These are phyloP conservation scores for Cololabis saira DNA, from an alignment of 2,113 vertebrate species.

Conservation along the genomic window DNA sequence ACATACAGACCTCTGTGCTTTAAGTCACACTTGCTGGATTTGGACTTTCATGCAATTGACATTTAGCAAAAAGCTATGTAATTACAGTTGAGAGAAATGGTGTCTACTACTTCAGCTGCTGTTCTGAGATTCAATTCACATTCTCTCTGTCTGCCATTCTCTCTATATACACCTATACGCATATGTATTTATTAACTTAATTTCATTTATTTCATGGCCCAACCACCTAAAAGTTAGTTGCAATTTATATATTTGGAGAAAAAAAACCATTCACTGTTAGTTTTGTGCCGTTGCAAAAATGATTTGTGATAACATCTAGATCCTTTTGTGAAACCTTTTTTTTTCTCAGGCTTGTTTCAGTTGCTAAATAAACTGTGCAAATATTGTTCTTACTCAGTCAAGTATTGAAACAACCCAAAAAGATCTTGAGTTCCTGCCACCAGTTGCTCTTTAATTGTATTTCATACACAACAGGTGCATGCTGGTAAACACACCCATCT, in stretches of 20 bases:
- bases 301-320: not conserved
- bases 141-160: no score
- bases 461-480: constrained; percentile 48
- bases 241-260: no score
- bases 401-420: constrained; percentile 48
- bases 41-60: not conserved
- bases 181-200: not conserved
- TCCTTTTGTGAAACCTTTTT: constrained; percentile 13
- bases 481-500: constrained; percentile 4
- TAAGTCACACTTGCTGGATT: constrained; percentile 4
- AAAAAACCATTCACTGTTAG: not conserved
- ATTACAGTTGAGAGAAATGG: constrained; percentile 14
- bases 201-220: not conserved
- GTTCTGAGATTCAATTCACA: no score
- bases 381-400: constrained; percentile 13
- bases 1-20: constrained; percentile 20
- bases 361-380: not conserved
- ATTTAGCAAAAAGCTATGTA: not conserved
- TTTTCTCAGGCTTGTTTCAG: constrained; percentile 18
- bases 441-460: constrained; percentile 2
- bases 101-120: not conserved
- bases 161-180: no score
- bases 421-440: constrained; percentile 3
- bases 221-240: not conserved
- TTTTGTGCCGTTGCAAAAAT: not conserved